Evolutionary conservation across 2,113 vertebrate genomes (phyloP).

Genomic region (Myotis brandtii): DNA sequence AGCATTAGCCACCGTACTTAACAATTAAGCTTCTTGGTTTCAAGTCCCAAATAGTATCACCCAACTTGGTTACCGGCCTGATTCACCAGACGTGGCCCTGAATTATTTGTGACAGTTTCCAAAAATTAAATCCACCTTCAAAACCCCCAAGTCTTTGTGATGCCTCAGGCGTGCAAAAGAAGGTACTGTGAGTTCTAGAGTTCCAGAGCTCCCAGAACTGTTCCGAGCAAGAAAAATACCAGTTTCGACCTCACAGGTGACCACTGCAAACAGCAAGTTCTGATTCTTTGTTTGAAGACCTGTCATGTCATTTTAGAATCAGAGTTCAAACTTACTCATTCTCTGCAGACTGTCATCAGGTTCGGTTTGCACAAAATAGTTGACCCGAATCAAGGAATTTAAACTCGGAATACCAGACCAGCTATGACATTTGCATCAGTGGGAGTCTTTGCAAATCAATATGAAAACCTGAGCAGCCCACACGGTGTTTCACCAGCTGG

Average conservation of each 20-base stretch:
- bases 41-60: slow-evolving; percentile 22
- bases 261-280: background rate
- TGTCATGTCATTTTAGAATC: slow-evolving; percentile 37
- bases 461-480: slow-evolving; percentile 58
- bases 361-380: slow-evolving; percentile 51
- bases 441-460: slow-evolving; percentile 58
- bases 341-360: slow-evolving; percentile 38
- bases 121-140: slow-evolving; percentile 43
- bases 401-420: slow-evolving; percentile 63
- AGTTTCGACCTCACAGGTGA: background rate
- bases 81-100: background rate
- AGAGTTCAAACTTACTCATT: background rate
- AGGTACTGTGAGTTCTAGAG: background rate
- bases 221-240: background rate
- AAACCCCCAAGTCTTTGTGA: background rate
- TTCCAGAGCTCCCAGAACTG: background rate
- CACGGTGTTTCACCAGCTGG: slow-evolving; percentile 50
- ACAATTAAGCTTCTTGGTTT: slow-evolving; percentile 36
- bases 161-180: background rate
- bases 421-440: slow-evolving; percentile 53
- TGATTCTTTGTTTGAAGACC: slow-evolving; percentile 62
- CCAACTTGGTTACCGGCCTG: background rate
- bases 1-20: background rate
- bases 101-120: slow-evolving; percentile 47
- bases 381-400: slow-evolving; percentile 74